Percentiles rank a stretch among this genome's conserved stretches.
phyloP scores from a whole-genome alignment of 1,140 invertebrate species.

The Pissodes strobi region DNA sequence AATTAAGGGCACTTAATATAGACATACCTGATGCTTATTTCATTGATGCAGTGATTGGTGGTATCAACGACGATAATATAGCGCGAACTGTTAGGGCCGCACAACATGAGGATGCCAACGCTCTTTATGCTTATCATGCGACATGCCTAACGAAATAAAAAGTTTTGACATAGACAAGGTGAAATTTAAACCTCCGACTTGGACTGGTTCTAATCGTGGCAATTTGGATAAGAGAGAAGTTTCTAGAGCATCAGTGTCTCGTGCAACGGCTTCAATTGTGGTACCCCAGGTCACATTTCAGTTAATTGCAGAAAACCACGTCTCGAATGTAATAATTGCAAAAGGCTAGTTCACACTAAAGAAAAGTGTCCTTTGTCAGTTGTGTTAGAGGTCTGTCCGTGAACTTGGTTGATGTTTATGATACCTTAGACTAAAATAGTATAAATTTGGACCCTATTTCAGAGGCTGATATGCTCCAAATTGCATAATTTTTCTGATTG shows the following conservation, averaged over 20 bases:
- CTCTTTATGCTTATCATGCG: neutral
- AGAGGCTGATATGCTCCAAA: neutral
- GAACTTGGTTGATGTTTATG: no score
- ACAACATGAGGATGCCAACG: neutral
- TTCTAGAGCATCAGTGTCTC: neutral
- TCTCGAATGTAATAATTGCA: neutral
- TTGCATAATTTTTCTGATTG: neutral
- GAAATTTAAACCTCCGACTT: neutral
- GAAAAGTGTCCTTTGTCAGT: neutral
- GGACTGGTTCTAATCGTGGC: neutral
- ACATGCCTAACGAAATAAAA: constrained; percentile 19
- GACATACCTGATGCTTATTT: constrained; percentile 22
- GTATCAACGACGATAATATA: no score
- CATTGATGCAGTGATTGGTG: no score
- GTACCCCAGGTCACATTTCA: neutral
- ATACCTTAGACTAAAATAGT: no score
- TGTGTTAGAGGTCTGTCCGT: neutral
- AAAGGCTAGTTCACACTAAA: neutral
- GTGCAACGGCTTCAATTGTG: neutral
- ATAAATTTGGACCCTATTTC: no score
- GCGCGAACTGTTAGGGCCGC: neutral
- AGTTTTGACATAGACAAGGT: neutral
- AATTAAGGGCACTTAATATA: constrained; percentile 24
- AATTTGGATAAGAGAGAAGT: neutral
- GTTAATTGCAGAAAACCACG: neutral